Percentiles rank a stretch among this genome's conserved stretches.
Evolutionary conservation across 2,113 vertebrate species (phyloP).

Genomic region (Andinoacara biseriatus): DNA sequence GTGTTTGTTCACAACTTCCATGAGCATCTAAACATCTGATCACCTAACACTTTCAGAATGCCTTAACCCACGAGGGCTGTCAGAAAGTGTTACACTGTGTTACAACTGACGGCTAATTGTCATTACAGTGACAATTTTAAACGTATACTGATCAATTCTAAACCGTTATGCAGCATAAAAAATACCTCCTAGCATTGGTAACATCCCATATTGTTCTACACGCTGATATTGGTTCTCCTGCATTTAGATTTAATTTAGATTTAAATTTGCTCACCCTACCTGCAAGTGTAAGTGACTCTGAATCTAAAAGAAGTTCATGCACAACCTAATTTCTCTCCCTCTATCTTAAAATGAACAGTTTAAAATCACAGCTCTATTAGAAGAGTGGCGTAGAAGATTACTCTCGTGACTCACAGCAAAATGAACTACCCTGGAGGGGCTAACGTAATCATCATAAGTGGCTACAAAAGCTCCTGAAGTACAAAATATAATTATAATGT

Average conservation of each 20-base stretch:
- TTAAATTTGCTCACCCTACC: background rate
- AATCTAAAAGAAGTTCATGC: background rate
- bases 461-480: background rate
- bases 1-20: background rate
- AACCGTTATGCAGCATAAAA: background rate
- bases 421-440: background rate
- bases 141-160: background rate
- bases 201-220: background rate
- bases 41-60: background rate
- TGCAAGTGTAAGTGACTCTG: background rate
- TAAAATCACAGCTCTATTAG: conserved; percentile 1
- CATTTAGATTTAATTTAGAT: background rate
- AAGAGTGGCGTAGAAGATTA: background rate
- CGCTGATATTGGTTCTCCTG: background rate
- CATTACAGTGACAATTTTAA: background rate
- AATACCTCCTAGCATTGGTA: background rate
- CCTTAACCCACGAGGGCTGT: background rate
- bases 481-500: background rate
- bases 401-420: background rate
- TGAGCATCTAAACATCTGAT: background rate
- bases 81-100: background rate
- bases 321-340: background rate
- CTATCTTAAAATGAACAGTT: background rate
- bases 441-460: conserved; percentile 4
- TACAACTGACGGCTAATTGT: too few relatives aligned